Percentiles rank a stretch among this genome's conserved stretches.
These are phyloP conservation scores for Eulithis testata DNA, from an alignment of 2,888 invertebrate genomes.

Conservation along the genomic window DNA sequence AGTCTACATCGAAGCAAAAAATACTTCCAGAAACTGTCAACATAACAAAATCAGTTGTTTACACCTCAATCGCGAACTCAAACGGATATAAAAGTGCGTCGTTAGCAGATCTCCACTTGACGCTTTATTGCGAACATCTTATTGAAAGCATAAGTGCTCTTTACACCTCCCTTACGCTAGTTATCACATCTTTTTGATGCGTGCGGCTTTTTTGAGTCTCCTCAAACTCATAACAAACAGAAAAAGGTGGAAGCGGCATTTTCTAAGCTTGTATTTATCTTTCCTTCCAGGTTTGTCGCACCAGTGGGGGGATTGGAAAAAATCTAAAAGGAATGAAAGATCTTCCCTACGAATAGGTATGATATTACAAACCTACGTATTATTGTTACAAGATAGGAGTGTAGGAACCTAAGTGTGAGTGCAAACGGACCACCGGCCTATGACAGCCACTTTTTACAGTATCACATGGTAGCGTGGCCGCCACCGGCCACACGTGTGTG, in stretches of 20 bases:
- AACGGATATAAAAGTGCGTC: slow-evolving; percentile 66
- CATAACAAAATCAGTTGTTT: slow-evolving; percentile 32
- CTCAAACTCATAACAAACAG: slow-evolving; percentile 34
- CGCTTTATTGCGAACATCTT: slow-evolving; percentile 74
- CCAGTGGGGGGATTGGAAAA: no score
- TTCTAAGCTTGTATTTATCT: background rate
- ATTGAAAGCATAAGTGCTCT: slow-evolving; percentile 72
- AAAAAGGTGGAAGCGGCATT: background rate
- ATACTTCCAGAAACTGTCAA: slow-evolving; percentile 19
- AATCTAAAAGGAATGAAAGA: no score
- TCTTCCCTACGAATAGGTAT: no score
- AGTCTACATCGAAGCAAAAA: background rate
- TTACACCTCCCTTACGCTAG: slow-evolving; percentile 75
- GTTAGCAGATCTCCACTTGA: slow-evolving; percentile 75
- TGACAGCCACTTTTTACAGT: no score
- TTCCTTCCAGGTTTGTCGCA: no score
- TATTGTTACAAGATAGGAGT: no score
- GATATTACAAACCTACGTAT: no score
- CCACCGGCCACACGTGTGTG: no score
- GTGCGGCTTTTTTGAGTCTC: slow-evolving; percentile 63
- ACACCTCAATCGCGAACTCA: slow-evolving; percentile 43
- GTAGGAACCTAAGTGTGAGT: no score
- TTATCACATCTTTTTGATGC: slow-evolving; percentile 78
- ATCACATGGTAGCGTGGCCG: no score
- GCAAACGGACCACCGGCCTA: no score